Conservation (phyloP, 2,888 invertebrate genomes). For the Drosophila sordidula region DNA sequence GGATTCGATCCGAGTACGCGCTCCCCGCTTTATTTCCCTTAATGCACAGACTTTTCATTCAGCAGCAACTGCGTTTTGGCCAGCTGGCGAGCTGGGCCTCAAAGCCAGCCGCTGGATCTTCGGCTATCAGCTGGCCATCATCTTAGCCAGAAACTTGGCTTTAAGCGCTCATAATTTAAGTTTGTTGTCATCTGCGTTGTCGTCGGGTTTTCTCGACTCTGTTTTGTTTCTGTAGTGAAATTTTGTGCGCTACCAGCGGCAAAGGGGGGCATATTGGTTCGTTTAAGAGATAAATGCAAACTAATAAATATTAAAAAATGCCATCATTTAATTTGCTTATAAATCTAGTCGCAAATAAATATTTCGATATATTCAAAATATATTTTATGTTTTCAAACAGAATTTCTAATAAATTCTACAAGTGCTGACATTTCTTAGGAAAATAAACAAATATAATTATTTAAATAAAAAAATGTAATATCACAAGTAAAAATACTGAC, state of each 20-base stretch:
- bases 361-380: too few relatives aligned
- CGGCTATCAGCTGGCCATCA: conserved; percentile 59
- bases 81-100: conserved; percentile 17
- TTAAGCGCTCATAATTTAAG: conserved; percentile 73
- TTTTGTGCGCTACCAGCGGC: conserved; percentile 15
- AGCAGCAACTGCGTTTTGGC: conserved; percentile 23
- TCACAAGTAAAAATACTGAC: too few relatives aligned
- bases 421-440: too few relatives aligned
- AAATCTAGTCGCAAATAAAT: too few relatives aligned
- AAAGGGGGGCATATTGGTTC: not conserved
- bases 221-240: conserved; percentile 38
- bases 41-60: conserved; percentile 73
- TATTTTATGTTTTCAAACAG: too few relatives aligned
- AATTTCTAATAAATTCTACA: too few relatives aligned
- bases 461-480: too few relatives aligned
- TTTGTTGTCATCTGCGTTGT: conserved; percentile 68
- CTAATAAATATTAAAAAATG: too few relatives aligned
- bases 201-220: conserved; percentile 33
- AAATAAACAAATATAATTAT: too few relatives aligned
- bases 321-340: too few relatives aligned
- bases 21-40: conserved; percentile 31
- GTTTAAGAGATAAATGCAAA: too few relatives aligned
- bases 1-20: conserved; percentile 35
- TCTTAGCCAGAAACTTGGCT: conserved; percentile 73
- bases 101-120: conserved; percentile 49